These are phyloP conservation scores for Anhinga anhinga DNA, from an alignment of 2,113 vertebrate genomes.

Conservation along the genomic window DNA sequence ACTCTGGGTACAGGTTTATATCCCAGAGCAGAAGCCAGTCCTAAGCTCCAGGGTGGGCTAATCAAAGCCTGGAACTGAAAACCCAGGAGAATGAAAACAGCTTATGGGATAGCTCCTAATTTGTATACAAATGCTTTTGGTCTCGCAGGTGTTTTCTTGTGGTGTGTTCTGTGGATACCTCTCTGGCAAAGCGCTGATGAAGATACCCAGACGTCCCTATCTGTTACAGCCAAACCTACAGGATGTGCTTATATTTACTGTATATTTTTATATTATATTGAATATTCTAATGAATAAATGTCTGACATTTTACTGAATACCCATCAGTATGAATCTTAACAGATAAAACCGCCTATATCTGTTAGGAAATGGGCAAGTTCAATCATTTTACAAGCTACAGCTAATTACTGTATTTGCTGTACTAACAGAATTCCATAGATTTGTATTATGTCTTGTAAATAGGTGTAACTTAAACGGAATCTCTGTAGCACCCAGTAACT, in stretches of 20 bases:
- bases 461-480: constrained; percentile 45
- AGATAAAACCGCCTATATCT: neutral
- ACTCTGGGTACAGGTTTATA: neutral
- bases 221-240: constrained; percentile 3
- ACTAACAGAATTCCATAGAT: constrained; percentile 37
- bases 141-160: neutral
- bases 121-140: neutral
- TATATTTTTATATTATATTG: constrained; percentile 56
- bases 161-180: neutral
- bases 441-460: constrained; percentile 58
- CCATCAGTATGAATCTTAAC: neutral
- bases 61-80: neutral
- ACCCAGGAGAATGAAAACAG: neutral
- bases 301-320: constrained; percentile 38
- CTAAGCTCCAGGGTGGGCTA: neutral
- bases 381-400: constrained; percentile 18
- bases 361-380: neutral
- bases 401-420: constrained; percentile 26
- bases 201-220: neutral
- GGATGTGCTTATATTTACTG: constrained; percentile 49
- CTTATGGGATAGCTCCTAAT: neutral
- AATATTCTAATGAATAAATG: constrained; percentile 28
- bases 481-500: neutral
- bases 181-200: neutral
- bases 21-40: neutral